phyloP scores from a whole-genome alignment of 2,888 invertebrate genomes.

The Amphipyra tragopoginis region DNA sequence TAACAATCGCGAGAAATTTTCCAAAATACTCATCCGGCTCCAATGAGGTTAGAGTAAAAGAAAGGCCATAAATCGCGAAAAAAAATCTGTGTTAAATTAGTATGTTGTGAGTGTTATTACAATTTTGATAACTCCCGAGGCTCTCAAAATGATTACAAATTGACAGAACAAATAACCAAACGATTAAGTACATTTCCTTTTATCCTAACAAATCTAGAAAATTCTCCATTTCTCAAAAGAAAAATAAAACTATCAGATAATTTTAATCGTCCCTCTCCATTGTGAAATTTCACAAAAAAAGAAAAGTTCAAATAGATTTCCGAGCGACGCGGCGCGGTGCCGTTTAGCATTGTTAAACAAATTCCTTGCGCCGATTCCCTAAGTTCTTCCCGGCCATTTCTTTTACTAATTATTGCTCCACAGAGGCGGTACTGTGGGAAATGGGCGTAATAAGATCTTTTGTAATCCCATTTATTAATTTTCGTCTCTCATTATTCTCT shows the following conservation, averaged over 20 bases:
- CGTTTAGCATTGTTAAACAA: conserved; percentile 53
- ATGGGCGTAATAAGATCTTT: conserved; percentile 84
- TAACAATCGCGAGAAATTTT: too few species aligned
- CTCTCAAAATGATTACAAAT: too few species aligned
- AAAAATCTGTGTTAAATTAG: too few species aligned
- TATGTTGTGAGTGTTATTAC: too few species aligned
- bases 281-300: conserved; percentile 33
- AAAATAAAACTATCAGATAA: conserved; percentile 45
- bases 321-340: conserved; percentile 16
- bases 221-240: neutral
- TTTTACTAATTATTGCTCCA: conserved; percentile 80
- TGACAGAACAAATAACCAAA: neutral
- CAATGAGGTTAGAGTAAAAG: too few species aligned
- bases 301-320: conserved; percentile 48
- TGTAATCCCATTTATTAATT: conserved; percentile 76
- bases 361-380: conserved; percentile 47
- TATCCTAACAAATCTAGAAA: neutral
- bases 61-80: too few species aligned
- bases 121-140: too few species aligned
- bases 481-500: conserved; percentile 72
- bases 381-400: conserved; percentile 68
- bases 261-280: conserved; percentile 41
- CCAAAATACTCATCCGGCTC: too few species aligned
- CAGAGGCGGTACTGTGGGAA: conserved; percentile 75
- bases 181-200: neutral